These are phyloP conservation scores for Bufo gargarizans DNA, from an alignment of 2,113 vertebrate genomes.

Conservation along the genomic window DNA sequence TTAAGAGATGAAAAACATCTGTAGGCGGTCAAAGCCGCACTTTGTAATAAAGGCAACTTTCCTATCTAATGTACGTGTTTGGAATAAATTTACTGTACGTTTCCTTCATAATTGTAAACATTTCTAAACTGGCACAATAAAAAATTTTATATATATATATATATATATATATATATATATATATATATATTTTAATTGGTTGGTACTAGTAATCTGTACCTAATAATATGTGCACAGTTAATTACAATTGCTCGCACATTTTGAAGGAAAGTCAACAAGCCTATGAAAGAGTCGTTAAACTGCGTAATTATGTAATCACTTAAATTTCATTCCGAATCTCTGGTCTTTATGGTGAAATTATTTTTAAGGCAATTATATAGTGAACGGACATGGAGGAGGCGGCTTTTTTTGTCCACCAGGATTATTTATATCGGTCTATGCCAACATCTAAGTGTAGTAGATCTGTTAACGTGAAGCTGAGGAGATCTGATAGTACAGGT, in stretches of 20 bases:
- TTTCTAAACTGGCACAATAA: not conserved
- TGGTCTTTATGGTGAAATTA: not conserved
- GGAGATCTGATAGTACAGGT: no score
- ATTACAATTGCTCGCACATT: slow-evolving; percentile 3
- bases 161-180: not conserved
- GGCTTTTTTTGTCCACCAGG: not conserved
- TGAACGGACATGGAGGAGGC: not conserved
- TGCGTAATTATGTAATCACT: slow-evolving; percentile 4
- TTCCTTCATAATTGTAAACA: not conserved
- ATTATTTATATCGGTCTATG: not conserved
- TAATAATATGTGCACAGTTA: slow-evolving; percentile 19
- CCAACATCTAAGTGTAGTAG: not conserved
- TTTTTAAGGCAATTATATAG: slow-evolving; percentile 18
- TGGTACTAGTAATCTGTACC: not conserved
- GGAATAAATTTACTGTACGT: not conserved
- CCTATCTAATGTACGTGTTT: not conserved
- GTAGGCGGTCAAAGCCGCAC: no score
- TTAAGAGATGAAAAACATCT: no score
- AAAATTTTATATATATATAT: not conserved
- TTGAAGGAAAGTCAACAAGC: not conserved
- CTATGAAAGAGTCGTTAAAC: not conserved
- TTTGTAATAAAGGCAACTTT: not conserved
- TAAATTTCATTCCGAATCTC: not conserved
- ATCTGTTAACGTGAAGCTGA: no score
- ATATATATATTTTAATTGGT: not conserved